A percentile compares a stretch with the other conserved stretches of the same genome.
These are phyloP conservation scores for Falco punctatus DNA, from an alignment of 2,113 vertebrate species.

Conservation along the genomic window DNA sequence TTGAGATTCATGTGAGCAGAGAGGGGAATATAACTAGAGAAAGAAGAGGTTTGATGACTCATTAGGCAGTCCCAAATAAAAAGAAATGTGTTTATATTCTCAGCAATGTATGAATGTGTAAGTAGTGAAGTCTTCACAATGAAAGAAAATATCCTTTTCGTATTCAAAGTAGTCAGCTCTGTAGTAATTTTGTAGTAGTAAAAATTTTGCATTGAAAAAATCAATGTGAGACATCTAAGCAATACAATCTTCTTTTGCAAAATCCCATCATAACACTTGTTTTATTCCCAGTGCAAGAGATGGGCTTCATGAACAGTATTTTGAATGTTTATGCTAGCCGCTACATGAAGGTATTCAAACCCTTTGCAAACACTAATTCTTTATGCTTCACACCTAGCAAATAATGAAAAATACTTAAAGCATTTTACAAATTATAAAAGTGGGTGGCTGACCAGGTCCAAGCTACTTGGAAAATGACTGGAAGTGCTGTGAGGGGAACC, in stretches of 20 bases:
- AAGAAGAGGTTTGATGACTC: not conserved
- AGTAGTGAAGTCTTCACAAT: not conserved
- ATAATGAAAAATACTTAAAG: not conserved
- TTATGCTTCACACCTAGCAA: not conserved
- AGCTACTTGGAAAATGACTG: not conserved
- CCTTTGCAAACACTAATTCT: not conserved
- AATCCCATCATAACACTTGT: not conserved
- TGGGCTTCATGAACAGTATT: not conserved
- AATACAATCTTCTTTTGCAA: not conserved
- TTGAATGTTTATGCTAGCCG: not conserved
- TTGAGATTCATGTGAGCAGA: not conserved
- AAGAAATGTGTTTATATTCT: not conserved
- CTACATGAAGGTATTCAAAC: not conserved
- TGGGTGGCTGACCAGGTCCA: not conserved
- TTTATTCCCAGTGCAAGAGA: not conserved
- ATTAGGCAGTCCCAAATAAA: not conserved
- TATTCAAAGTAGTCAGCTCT: not conserved
- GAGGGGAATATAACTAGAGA: not conserved
- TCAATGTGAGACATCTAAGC: not conserved
- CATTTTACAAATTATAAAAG: not conserved
- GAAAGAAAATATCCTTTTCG: not conserved
- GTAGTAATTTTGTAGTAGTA: not conserved
- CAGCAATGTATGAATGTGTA: not conserved
- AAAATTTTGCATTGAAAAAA: not conserved
- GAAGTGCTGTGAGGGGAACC: not conserved